Conservation (phyloP, 2,797 vertebrate species). For the Channallabes apus region DNA sequence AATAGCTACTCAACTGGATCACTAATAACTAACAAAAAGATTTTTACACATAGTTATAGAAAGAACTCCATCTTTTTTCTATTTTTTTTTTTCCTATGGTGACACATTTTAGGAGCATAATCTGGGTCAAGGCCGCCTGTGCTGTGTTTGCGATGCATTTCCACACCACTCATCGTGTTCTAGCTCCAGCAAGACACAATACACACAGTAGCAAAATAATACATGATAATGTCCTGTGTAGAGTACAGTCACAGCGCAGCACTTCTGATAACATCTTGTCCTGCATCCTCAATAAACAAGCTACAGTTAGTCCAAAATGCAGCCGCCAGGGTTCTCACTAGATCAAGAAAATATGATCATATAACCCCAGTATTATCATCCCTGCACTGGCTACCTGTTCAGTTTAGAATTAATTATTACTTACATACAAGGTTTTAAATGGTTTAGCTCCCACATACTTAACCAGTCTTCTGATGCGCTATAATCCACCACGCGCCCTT, state of each 20-base stretch:
- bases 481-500: no score
- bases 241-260: background rate
- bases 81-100: no score
- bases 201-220: constrained; percentile 1
- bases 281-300: no score
- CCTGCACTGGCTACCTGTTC: no score
- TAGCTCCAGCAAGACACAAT: background rate
- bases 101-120: constrained; percentile 15
- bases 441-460: no score
- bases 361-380: no score
- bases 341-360: no score
- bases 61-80: background rate
- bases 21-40: background rate
- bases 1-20: background rate
- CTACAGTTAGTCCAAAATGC: no score
- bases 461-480: no score
- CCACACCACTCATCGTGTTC: background rate
- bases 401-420: no score
- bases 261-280: background rate
- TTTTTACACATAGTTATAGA: background rate
- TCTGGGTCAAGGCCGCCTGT: constrained; percentile 16
- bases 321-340: no score
- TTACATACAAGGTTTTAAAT: no score
- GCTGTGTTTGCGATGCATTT: constrained; percentile 17
- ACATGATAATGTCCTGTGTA: constrained; percentile 1